Evolutionary conservation across 2,888 invertebrate species (phyloP), one percentile per base, ranked within the genome.

Genomic region (Aethes cnicana): DNA sequence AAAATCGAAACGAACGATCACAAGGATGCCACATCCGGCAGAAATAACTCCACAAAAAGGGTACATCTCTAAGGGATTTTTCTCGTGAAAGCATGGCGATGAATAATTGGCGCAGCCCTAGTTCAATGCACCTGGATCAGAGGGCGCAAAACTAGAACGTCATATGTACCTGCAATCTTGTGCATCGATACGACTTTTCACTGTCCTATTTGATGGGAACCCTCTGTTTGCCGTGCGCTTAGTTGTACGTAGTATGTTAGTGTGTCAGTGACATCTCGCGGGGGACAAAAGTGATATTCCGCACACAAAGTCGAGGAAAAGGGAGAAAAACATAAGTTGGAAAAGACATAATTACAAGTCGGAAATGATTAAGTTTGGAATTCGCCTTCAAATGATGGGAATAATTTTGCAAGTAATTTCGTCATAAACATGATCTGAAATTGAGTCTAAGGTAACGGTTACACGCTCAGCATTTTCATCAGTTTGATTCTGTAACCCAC

Each of bases 1-100:
- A n/a, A 65, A 69, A 65, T 67, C 53, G 60, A 47, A 47, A 53
- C 35, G 58, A 59, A 68, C 58, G 66, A 63, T n/a, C n/a, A 58
- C 61, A 62, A 57, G 4, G 46, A 1, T 7, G 20, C 6, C 39
- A 33, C 33, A 20, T 52, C 33, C 18, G 16, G 46, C n/a, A 14
- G 21, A 11, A 18, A 9, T 46, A 33, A 16, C 20, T 39, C 44
- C 18, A 16, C 8, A 16, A 49, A 35, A 35, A 47, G 52, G 52
- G 47, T 41, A 35, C 30, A 12, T 14, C 37, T 50, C 44, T 17
- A 11, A 48, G 35, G 30, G 47, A 53, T 44, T 43, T 54, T 25
- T 47, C 33, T 23, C 44, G 11, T 46, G 48, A 48, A 49, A 47
- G 49, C 49, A 54, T 56, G 54, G 49, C 47, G 44, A 53, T 56